A percentile compares a stretch with the other conserved stretches of the same genome.
Conservation (phyloP, 1,140 invertebrate species). For the Brachionus calyciflorus region DNA sequence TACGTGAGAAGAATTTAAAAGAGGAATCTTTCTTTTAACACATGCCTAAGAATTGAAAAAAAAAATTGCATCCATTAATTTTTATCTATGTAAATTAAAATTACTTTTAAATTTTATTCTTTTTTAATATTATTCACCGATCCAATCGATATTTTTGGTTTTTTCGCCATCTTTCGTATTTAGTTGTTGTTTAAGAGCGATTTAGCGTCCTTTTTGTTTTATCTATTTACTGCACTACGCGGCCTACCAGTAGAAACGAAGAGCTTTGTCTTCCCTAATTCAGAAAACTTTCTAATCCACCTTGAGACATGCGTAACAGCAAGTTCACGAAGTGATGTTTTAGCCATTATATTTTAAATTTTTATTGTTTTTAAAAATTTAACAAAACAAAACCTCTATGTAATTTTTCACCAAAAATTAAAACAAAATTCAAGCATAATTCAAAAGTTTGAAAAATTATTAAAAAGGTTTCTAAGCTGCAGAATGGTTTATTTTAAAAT, state of each 20-base stretch:
- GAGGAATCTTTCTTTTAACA: neutral
- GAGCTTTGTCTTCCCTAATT: neutral
- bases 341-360: neutral
- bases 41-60: neutral
- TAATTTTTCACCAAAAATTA: neutral
- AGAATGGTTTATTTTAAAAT: neutral
- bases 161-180: neutral
- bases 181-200: neutral
- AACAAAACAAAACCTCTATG: neutral
- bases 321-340: neutral
- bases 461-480: neutral
- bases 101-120: neutral
- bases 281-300: neutral
- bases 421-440: neutral
- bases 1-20: neutral
- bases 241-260: neutral
- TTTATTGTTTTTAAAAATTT: neutral
- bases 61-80: neutral
- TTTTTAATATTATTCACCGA: neutral
- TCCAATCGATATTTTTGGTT: neutral
- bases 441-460: neutral
- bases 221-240: neutral
- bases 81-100: neutral
- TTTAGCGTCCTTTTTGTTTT: neutral
- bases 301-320: neutral